Evolutionary conservation across 2,113 vertebrate genomes (phyloP), one percentile per base, ranked within the genome.

Genomic region (Bombycilla garrulus): DNA sequence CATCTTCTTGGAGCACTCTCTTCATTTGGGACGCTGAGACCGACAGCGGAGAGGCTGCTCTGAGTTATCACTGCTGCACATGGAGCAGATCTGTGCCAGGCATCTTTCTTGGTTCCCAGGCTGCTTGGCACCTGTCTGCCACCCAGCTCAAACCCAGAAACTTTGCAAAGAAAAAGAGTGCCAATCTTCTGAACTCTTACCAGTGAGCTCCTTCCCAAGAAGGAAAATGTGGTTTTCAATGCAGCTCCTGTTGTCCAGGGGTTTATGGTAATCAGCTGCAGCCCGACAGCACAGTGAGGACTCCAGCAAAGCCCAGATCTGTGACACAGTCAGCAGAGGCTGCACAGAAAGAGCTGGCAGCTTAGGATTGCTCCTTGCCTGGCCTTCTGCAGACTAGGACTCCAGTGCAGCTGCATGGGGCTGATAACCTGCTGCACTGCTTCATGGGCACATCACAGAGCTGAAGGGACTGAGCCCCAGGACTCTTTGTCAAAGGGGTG

Each of bases 41-140:
- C 0, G 0, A 70, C 0, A 0, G 53, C 0, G 0, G 45, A 57
- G 93, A 64, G 78, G 74, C 70, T 72, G 88, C 74, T 87, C 71
- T 38, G 85, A 76, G 88, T 85, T 86, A 71, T 62, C 67, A 3
- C 42, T 90, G 76, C 76, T 80, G 58, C 79, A 61, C 79, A 72
- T 0, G 4, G 61, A 80, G 50, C 64, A 72, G 65, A 82, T 64
- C 88, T 54, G 42, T 2, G 17, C 79, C 86, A 92, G 82, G 79
- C 79, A 42, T 60, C 79, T 58, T 29, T 36, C 79, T 38, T 4
- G 6, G 15, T 81, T 77, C 71, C 66, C 62, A 45, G 66, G 88
- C 73, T 80, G 57, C 62, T 80, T 79, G 88, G 51, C 70, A 93
- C 57, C 69, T 81, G 73, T 36, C 81, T 84, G 14, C 84, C 67